These are phyloP conservation scores for Pristionchus arcanus DNA, from an alignment of 2,888 invertebrate species.

Conservation along the genomic window DNA sequence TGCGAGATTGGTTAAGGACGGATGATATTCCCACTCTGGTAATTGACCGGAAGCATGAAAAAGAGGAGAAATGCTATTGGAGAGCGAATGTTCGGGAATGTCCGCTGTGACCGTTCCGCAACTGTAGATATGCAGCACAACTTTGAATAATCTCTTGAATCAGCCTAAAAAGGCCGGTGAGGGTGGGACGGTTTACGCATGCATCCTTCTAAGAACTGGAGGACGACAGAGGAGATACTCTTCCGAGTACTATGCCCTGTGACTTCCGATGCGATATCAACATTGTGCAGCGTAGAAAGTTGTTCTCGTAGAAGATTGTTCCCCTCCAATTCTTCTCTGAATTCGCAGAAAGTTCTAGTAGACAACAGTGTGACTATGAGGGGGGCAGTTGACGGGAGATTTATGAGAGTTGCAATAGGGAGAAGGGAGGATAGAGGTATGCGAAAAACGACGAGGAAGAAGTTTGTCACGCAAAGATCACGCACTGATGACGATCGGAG, in stretches of 20 bases:
- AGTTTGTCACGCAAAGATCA: slow-evolving; percentile 6
- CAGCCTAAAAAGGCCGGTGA: neutral
- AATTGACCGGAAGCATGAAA: neutral
- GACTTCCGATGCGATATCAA: neutral
- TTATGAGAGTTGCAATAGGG: neutral
- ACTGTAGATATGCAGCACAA: neutral
- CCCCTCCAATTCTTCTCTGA: neutral
- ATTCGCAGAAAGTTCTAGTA: neutral
- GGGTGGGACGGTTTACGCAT: neutral
- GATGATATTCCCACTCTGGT: neutral
- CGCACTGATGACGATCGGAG: neutral
- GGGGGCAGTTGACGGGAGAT: neutral
- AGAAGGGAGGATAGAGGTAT: neutral
- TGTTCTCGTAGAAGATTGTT: neutral
- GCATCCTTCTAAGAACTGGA: neutral
- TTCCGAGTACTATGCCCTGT: neutral
- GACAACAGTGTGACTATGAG: slow-evolving; percentile 9
- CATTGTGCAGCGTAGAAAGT: neutral
- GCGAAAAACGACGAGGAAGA: neutral
- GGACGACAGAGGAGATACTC: neutral
- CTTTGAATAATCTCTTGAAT: neutral
- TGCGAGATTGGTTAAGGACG: neutral
- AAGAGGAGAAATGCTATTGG: neutral
- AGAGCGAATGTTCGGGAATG: neutral
- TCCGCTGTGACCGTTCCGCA: neutral